Percentiles rank a stretch among this genome's conserved stretches.
Conservation (phyloP, 2,797 vertebrate species). For the Chanos chanos region DNA sequence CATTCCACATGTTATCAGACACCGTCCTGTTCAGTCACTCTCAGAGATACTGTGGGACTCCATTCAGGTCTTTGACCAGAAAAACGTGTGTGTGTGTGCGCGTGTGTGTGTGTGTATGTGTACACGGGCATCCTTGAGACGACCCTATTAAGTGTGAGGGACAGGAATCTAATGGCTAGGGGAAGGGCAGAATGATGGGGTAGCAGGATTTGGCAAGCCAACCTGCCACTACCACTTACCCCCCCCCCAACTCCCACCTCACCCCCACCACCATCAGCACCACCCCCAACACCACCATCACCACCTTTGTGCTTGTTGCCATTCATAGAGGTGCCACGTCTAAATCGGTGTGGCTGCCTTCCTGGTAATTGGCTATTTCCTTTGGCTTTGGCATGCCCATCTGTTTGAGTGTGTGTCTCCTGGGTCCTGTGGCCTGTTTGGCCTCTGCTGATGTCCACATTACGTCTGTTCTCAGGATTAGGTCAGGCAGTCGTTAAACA, state of each 20-base stretch:
- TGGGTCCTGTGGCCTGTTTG: background rate
- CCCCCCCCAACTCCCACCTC: too few species aligned
- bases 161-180: slow-evolving; percentile 40
- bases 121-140: slow-evolving; percentile 9
- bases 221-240: slow-evolving; percentile 11
- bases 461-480: slow-evolving; percentile 9
- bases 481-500: slow-evolving; percentile 14
- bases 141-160: slow-evolving; percentile 34
- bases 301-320: background rate
- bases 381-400: slow-evolving; percentile 56
- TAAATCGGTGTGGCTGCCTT: slow-evolving; percentile 10
- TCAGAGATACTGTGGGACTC: too few species aligned
- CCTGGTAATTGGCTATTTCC: slow-evolving; percentile 53
- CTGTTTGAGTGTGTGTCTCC: slow-evolving; percentile 49
- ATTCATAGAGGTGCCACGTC: slow-evolving; percentile 15
- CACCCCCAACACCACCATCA: too few species aligned
- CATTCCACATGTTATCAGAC: too few species aligned
- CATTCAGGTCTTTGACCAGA: too few species aligned
- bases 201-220: slow-evolving; percentile 24
- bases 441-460: slow-evolving; percentile 22
- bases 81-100: background rate
- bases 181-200: slow-evolving; percentile 23
- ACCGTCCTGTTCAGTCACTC: too few species aligned
- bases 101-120: background rate
- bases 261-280: too few species aligned